Conservation (phyloP, 2,113 vertebrate species). For the Corapipo altera region DNA sequence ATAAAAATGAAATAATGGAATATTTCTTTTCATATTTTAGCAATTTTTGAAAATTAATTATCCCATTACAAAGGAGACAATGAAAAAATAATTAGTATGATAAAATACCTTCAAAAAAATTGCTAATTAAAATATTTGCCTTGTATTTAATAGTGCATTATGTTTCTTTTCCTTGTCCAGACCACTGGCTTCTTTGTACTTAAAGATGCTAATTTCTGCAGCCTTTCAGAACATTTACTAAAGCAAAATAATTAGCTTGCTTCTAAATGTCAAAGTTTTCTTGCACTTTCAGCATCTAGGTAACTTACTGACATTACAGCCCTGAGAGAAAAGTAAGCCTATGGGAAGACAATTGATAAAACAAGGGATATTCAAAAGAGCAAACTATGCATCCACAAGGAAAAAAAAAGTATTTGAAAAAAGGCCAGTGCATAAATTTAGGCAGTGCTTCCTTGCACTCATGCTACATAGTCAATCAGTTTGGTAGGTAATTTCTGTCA, state of each 20-base stretch:
- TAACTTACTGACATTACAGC: slow-evolving; percentile 21
- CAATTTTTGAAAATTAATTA: background rate
- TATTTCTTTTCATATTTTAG: background rate
- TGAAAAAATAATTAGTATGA: background rate
- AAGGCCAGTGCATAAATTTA: slow-evolving; percentile 5
- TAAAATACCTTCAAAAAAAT: background rate
- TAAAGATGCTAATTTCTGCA: slow-evolving; percentile 20
- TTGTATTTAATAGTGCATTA: background rate
- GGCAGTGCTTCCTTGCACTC: background rate
- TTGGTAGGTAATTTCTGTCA: background rate
- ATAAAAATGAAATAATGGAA: background rate
- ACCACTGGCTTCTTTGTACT: background rate
- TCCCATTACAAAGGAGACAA: background rate
- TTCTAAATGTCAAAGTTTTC: slow-evolving; percentile 48
- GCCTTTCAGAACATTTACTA: background rate
- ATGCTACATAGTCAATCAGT: background rate
- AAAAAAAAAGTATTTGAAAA: background rate
- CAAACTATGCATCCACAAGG: background rate
- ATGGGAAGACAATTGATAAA: slow-evolving; percentile 7
- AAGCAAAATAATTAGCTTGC: slow-evolving; percentile 18
- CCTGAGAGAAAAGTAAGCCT: background rate
- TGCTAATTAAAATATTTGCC: background rate
- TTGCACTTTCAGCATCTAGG: slow-evolving; percentile 25
- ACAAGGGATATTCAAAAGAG: slow-evolving; percentile 18
- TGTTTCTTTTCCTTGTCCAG: background rate